phyloP scores from a whole-genome alignment of 2,797 vertebrate species.

The Anguilla megastoma region DNA sequence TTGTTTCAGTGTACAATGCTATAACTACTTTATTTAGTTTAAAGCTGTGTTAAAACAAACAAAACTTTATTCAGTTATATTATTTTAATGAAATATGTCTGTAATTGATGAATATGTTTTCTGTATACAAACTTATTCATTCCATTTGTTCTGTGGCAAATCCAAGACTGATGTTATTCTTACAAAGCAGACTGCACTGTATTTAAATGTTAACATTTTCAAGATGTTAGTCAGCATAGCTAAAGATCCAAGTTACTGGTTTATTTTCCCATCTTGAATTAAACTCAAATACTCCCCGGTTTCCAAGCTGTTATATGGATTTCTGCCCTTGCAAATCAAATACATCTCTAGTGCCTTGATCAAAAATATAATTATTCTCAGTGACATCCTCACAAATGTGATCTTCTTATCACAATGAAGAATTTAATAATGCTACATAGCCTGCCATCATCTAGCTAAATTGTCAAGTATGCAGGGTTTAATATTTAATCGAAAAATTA shows the following conservation, averaged over 20 bases:
- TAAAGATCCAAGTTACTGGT: not conserved
- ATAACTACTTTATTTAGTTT: not conserved
- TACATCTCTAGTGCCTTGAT: not conserved
- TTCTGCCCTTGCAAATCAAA: not conserved
- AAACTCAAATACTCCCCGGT: not conserved
- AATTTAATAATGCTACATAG: not conserved
- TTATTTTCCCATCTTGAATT: not conserved
- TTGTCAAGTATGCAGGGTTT: constrained; percentile 14
- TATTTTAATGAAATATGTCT: not conserved
- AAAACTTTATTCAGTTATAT: too few relatives aligned
- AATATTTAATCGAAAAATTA: constrained; percentile 3
- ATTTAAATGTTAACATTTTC: too few relatives aligned
- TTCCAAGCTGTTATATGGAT: not conserved
- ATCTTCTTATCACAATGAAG: not conserved
- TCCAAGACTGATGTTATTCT: too few relatives aligned
- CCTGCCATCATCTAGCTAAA: not conserved
- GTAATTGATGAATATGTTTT: not conserved
- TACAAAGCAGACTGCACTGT: too few relatives aligned
- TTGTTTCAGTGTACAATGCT: not conserved
- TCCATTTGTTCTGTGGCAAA: too few relatives aligned
- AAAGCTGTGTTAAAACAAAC: not conserved
- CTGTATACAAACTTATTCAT: not conserved
- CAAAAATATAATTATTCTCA: not conserved
- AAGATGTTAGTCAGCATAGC: not conserved
- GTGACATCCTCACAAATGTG: not conserved